These are phyloP conservation scores for Dryobota labecula DNA, from an alignment of 2,888 invertebrate species.

Conservation along the genomic window DNA sequence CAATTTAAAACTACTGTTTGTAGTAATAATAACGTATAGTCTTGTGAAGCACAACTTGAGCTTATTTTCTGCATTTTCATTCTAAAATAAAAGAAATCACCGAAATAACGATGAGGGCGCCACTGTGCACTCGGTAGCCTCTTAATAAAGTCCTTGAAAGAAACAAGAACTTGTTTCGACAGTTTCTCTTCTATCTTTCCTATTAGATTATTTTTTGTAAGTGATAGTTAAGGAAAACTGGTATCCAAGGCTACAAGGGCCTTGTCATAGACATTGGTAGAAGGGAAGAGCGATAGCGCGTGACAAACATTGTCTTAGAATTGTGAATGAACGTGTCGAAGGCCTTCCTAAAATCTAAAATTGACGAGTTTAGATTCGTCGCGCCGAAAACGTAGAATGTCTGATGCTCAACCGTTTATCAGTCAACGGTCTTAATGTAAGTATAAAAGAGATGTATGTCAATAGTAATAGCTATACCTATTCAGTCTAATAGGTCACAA, in stretches of 20 bases:
- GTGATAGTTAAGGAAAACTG: slow-evolving; percentile 53
- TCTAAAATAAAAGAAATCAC: no score
- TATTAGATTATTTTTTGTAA: slow-evolving; percentile 35
- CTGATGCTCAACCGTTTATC: background rate
- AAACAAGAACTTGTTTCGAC: slow-evolving; percentile 22
- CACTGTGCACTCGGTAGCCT: no score
- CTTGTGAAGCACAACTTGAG: no score
- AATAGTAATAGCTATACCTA: slow-evolving; percentile 17
- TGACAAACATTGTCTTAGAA: slow-evolving; percentile 49
- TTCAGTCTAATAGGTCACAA: slow-evolving; percentile 17
- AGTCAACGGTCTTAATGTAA: background rate
- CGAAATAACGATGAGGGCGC: no score
- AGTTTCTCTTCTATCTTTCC: slow-evolving; percentile 11
- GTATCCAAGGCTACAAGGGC: slow-evolving; percentile 49
- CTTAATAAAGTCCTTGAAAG: slow-evolving; percentile 17
- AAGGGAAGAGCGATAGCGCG: slow-evolving; percentile 48
- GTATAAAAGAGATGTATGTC: slow-evolving; percentile 16
- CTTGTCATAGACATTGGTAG: slow-evolving; percentile 64
- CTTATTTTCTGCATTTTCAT: no score
- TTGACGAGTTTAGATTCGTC: slow-evolving; percentile 2
- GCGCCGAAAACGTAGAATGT: background rate
- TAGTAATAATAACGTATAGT: no score
- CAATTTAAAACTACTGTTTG: no score
- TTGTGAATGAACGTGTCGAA: slow-evolving; percentile 49
- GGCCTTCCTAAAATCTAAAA: slow-evolving; percentile 33